These are phyloP conservation scores for Sphaerophoria rueppellii DNA, from an alignment of 2,888 invertebrate species.

Conservation along the genomic window DNA sequence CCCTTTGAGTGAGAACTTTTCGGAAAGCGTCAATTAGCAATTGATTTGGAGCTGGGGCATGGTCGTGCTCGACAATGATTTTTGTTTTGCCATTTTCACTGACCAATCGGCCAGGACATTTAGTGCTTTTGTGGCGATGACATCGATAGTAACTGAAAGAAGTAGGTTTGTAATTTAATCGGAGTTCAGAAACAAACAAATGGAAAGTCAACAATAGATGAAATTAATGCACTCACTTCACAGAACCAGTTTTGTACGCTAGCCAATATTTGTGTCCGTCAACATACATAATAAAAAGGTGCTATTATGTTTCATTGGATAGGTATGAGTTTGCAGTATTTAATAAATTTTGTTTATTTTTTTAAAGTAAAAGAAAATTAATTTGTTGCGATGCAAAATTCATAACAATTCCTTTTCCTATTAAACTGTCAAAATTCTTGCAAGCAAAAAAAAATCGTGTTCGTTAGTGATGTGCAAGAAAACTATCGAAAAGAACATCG, in stretches of 20 bases:
- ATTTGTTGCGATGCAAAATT: no score
- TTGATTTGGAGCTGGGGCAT: conserved; percentile 75
- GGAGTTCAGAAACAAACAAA: neutral
- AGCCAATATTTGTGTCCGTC: conserved; percentile 77
- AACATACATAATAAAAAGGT: conserved; percentile 71
- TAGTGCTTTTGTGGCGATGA: conserved; percentile 75
- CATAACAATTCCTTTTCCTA: no score
- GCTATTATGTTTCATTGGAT: neutral
- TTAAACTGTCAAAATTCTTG: no score
- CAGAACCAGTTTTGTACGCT: conserved; percentile 75
- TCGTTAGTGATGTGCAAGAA: no score
- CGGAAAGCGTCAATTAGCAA: conserved; percentile 76
- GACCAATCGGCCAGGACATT: conserved; percentile 75
- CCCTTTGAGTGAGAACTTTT: conserved; percentile 75
- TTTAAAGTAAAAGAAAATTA: no score
- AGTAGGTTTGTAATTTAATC: neutral
- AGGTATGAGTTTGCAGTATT: no score
- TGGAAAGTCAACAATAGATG: neutral
- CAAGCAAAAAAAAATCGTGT: no score
- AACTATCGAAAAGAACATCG: no score
- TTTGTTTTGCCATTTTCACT: conserved; percentile 74
- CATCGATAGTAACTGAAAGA: conserved; percentile 76
- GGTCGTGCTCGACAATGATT: conserved; percentile 75
- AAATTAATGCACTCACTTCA: conserved; percentile 73
- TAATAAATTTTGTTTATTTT: no score